Evolutionary conservation across 1,140 invertebrate genomes (phyloP), one percentile per base, ranked within the genome.

Genomic region (Papilio polyxenes): DNA sequence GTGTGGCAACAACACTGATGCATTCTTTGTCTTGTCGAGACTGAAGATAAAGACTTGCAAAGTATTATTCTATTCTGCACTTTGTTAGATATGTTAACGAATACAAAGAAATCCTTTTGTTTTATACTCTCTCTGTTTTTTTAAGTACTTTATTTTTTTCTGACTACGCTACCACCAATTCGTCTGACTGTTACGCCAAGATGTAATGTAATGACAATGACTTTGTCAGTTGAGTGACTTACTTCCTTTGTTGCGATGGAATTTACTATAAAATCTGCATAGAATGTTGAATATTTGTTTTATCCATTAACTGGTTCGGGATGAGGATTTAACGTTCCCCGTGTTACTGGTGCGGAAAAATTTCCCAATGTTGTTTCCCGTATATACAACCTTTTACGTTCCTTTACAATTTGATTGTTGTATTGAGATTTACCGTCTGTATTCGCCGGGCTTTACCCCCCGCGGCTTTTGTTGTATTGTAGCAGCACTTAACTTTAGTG

Each of bases 391-490:
- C 65, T 72, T 72, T 72, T 72, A 72, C 65, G 65, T 72, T 72
- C 13, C 65, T 72, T 72, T 72, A 72, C 31, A 72, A 72, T 72
- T 72, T 72, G 65, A 72, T 72, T 72, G 65, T 72, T 72, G 31
- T 72, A 72, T 72, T 72, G 65, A 72, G 65, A 72, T 72, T 72
- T 72, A 72, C 62, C 65, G 65, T 72, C 65, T 72, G 65, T 72
- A 72, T 72, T 72, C 65, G 65, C 65, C 13, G 31, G 5, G 75
- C 75, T 51, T 48, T 53, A 49, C 75, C 23, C 23, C 75, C 49
- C 48, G 51, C 48, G 10, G 49, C 75, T 77, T 77, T 77, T 77
- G 75, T 77, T 77, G 20, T 53, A 77, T 77, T 77, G 75, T 77
- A 20, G 75, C 75, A 77, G 75, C 44, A 77, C 75, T 49, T 51